Base-by-base conservation (phyloP, 2,113 vertebrate species). In the Acanthochromis polyacanthus region DNA sequence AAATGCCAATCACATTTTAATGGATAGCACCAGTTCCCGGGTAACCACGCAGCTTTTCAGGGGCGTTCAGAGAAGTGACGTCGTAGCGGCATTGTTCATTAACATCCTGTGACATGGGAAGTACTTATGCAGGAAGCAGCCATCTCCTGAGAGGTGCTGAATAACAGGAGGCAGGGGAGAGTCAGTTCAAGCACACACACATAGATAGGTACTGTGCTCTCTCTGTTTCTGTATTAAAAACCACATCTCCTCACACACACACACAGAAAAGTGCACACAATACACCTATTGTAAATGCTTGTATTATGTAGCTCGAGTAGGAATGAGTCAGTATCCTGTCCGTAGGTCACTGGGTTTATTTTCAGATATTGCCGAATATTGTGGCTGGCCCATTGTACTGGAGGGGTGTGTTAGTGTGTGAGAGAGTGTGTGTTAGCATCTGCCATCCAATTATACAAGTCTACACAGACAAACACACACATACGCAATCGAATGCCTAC, bases 271-370 rank as follows among this genome's bases (percentile, higher is more conserved):
- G 1, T 61, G 65, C 67, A 78, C 36, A 84, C 85, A 92, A 80
- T 87, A 52, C 64, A 71, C 22, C 83, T 71, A 75, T 84, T 81
- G 78, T 82, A 75, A 57, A 48, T 15, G 7, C 12, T 82, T 82
- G 77, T 45, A 81, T 81, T 79, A 71, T 71, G 48, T 58, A 64
- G 46, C 72, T 77, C 64, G 32, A 80, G 48, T 38, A 71, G 53
- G 55, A 75, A 70, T 88, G 80, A 89, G 63, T 85, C 87, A 75
- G 56, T 68, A 82, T 91, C 84, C 79, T 81, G 76, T 84, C 72
- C 75, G 28, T 30, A 50, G 64, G 73, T 80, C 71, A 82, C 9
- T 32, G 73, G 63, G 68, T 85, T 85, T 65, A 75, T 83, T 81
- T 74, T 61, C 62, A 69, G 58, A 77, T 74, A 77, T 81, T 52